Evolutionary conservation across 1,140 invertebrate genomes (phyloP), one percentile per base, ranked within the genome.

Genomic region (Aphaenogaster floridana): DNA sequence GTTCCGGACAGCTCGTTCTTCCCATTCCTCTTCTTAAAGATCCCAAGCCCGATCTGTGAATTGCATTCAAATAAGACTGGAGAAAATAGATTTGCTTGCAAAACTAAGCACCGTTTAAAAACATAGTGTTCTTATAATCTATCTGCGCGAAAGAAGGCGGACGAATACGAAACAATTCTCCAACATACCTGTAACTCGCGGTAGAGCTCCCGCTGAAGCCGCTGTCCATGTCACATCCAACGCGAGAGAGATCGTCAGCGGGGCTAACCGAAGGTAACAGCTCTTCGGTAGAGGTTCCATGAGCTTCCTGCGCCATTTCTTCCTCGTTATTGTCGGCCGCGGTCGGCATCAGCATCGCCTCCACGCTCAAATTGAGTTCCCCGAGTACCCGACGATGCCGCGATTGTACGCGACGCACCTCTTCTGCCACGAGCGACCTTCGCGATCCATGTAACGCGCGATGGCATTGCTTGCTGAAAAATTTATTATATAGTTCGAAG

Each of bases 281-380:
- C 94, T 97, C 97, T 92, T 97, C 97, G 95, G 93, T 96, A 95
- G 94, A 96, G 94, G 92, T 93, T 94, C 94, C 89, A 93, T 95
- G 93, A 63, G 96, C 94, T 74, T 95, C 94, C 88, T 95, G 95
- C 52, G 95, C 90, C 64, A 95, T 94, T 4, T 95, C 94, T 68
- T 95, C 94, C 71, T 94, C 95, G 77, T 94, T 95, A 45, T 93
- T 94, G 68, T 95, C 95, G 57, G 88, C 92, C 89, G 95, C 94
- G 63, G 95, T 96, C 15, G 97, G 98, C 97, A 98, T 98, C 74
- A 98, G 94, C 98, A 98, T 98, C 63, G 97, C 97, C 95, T 98
- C 98, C 48, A 98, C 97, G 89, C 98, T 98, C 50, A 98, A 96
- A 96, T 98, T 98, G 57, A 98, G 95, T 93, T 98, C 97, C 50